phyloP scores from a whole-genome alignment of 2,797 vertebrate genomes.

The Ctenopoma multispine region DNA sequence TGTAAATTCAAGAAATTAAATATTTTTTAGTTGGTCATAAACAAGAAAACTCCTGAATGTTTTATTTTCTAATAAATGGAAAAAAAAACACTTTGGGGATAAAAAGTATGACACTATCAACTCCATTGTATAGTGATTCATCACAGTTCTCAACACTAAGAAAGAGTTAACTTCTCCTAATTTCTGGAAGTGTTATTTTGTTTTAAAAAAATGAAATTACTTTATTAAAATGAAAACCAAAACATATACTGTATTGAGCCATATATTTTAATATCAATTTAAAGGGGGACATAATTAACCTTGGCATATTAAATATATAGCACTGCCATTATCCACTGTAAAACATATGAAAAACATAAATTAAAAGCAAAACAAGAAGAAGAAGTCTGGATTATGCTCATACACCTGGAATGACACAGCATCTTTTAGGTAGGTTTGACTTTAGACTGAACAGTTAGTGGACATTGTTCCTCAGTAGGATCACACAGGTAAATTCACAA shows the following conservation, averaged over 20 bases:
- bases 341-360: slow-evolving; percentile 35
- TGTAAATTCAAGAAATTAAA: neutral
- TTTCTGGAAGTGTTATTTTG: neutral
- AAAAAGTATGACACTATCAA: neutral
- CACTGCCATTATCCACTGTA: slow-evolving; percentile 18
- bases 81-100: neutral
- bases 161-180: neutral
- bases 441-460: slow-evolving; percentile 10
- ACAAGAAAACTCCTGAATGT: slow-evolving; percentile 1
- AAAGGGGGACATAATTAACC: slow-evolving; percentile 29
- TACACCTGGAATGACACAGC: slow-evolving; percentile 5
- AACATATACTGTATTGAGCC: slow-evolving; percentile 8
- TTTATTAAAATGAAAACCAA: slow-evolving; percentile 22
- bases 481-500: neutral
- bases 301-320: slow-evolving; percentile 25
- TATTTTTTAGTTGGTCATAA: neutral
- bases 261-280: slow-evolving; percentile 50
- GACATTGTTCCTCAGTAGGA: slow-evolving; percentile 16
- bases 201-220: neutral
- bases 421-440: slow-evolving; percentile 25
- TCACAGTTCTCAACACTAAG: neutral
- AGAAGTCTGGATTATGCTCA: neutral
- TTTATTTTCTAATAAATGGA: slow-evolving; percentile 5
- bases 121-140: neutral
- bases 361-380: slow-evolving; percentile 26